These are phyloP conservation scores for Neoscelio sp. DNA, from an alignment of 2,888 invertebrate genomes.

Conservation along the genomic window DNA sequence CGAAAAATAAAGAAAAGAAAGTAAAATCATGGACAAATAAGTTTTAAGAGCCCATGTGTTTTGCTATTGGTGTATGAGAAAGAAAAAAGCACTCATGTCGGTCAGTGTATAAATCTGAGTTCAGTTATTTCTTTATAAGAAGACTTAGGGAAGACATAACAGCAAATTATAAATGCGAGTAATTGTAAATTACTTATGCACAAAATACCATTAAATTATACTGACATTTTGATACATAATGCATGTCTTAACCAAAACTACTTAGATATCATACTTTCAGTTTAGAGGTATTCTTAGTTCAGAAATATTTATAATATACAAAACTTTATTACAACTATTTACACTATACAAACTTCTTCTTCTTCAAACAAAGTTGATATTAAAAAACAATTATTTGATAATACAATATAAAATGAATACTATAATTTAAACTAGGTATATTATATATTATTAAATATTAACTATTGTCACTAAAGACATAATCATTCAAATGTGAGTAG, in stretches of 20 bases:
- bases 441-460: no score
- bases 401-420: no score
- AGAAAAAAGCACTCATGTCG: constrained; percentile 34
- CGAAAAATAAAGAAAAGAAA: constrained; percentile 1
- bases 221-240: constrained; percentile 47
- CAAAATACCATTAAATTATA: constrained; percentile 54
- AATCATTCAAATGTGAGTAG: no score
- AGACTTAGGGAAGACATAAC: constrained; percentile 42
- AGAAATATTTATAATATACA: no score
- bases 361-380: no score
- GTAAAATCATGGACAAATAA: constrained; percentile 31
- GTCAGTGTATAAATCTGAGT: constrained; percentile 28
- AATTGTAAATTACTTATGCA: constrained; percentile 46
- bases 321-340: constrained; percentile 5
- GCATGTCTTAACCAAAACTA: background rate
- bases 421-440: no score
- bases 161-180: no score
- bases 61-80: constrained; percentile 15
- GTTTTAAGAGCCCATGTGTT: constrained; percentile 20
- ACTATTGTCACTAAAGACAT: no score
- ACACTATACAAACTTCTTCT: no score
- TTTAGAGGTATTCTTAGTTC: no score
- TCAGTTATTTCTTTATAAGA: constrained; percentile 44
- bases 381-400: no score
- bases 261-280: no score